These are phyloP conservation scores for Tuberolachnus salignus DNA, from an alignment of 2,888 invertebrate genomes.

Conservation along the genomic window DNA sequence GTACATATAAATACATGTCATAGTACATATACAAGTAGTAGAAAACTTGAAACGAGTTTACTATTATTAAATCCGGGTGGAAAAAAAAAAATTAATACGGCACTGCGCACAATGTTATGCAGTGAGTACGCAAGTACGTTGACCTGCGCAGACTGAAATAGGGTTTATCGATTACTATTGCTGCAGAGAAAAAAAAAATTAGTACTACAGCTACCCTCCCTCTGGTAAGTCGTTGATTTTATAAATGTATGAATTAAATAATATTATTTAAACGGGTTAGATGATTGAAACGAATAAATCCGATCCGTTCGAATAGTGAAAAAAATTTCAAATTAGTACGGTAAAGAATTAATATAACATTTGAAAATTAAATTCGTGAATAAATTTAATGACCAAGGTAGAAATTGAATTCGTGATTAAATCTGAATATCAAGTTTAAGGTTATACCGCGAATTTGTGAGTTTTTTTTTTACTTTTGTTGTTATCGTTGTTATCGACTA, in stretches of 20 bases:
- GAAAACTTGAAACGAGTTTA: not conserved
- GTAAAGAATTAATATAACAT: not conserved
- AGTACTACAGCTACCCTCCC: too few relatives aligned
- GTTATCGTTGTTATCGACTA: constrained; percentile 30
- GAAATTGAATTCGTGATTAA: not conserved
- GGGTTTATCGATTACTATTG: too few relatives aligned
- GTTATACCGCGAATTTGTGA: constrained; percentile 52
- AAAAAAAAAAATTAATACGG: not conserved
- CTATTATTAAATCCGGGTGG: not conserved
- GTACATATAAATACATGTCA: too few relatives aligned
- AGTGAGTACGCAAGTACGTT: too few relatives aligned
- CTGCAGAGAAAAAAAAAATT: too few relatives aligned
- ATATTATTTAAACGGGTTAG: too few relatives aligned
- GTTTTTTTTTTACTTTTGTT: constrained; percentile 40
- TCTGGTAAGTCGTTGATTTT: too few relatives aligned
- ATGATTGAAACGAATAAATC: not conserved
- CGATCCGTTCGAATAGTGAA: not conserved
- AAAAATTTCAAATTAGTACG: not conserved
- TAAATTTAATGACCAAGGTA: not conserved
- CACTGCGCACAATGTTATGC: not conserved
- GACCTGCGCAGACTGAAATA: too few relatives aligned
- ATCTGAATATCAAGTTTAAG: constrained; percentile 22
- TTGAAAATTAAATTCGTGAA: not conserved
- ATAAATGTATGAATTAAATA: too few relatives aligned
- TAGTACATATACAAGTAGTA: too few relatives aligned